Base-by-base conservation (phyloP, 2,113 vertebrate genomes). In the Ciconia stormi region DNA sequence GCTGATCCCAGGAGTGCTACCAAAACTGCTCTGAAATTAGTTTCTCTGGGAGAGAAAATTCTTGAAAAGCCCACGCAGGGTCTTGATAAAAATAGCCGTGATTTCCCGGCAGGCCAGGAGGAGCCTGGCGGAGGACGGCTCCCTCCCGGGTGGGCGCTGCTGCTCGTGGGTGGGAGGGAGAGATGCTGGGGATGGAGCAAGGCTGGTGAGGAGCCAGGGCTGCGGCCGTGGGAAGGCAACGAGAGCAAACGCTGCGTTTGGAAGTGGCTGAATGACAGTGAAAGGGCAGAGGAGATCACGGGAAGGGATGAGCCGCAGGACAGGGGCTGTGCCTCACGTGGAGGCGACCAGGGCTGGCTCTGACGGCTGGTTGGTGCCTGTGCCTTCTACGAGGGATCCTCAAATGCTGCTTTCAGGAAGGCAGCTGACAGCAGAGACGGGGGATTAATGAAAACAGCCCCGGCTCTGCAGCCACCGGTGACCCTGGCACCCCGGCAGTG, bases 371-470 rank as follows among this genome's bases (percentile, higher is more conserved):
- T 3, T 2, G 25, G 40, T 46, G 53, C 50, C 21, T 25, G 16
- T 30, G 78, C 34, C 50, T 67, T 21, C 49, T 7, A 0, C 34
- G 5, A 3, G 71, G 65, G 47, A 18, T 29, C 14, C 74, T 32
- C 30, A 44, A 0, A 8, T 0, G 0, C 65, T 72, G 72, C 46
- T 3, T 14, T 61, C 4, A 2, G 81, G n/a, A 17, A 25, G 47
- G 77, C 16, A 25, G n/a, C 44, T 70, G 63, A 1, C 49, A 70
- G 55, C 82, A 72, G 82, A 20, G 53, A 2, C 1, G 6, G 16
- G n/a, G 6, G 7, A 7, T 74, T 44, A 9, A 26, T 11, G 17
- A n/a, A 7, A 5, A 7, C 27, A 71, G 8, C 44, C 32, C 36
- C 14, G 52, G 27, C 47, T 49, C 47, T 58, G 76, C 67, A 67